Percentiles rank a stretch among this genome's conserved stretches.
Conservation (phyloP, 2,797 vertebrate species). For the Pseudomugil tenellus region DNA sequence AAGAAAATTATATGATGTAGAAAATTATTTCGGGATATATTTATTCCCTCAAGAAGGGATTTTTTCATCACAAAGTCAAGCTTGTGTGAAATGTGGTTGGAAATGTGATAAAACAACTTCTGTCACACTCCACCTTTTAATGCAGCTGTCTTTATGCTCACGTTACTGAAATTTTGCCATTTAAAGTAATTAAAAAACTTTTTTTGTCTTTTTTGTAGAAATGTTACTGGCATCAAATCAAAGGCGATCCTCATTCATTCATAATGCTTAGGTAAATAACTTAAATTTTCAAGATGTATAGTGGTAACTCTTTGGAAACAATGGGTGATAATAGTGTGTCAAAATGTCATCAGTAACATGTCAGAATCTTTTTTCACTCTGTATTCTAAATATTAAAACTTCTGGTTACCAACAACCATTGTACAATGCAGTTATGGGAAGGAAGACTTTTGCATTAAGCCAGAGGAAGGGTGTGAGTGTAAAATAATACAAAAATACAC, state of each 20-base stretch:
- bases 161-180: background rate
- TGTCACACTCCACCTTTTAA: background rate
- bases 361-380: slow-evolving; percentile 38
- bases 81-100: background rate
- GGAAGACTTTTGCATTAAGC: slow-evolving; percentile 56
- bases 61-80: background rate
- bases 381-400: slow-evolving; percentile 40
- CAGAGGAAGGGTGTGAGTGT: slow-evolving; percentile 78
- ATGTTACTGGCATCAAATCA: too few relatives aligned
- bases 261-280: background rate
- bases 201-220: background rate
- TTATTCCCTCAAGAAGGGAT: background rate
- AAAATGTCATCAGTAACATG: slow-evolving; percentile 8
- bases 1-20: too few relatives aligned
- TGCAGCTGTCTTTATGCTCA: background rate
- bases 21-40: background rate
- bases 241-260: background rate
- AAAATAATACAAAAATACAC: slow-evolving; percentile 78
- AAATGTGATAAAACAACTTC: too few relatives aligned
- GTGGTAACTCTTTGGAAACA: background rate
- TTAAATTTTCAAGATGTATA: background rate
- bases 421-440: slow-evolving; percentile 47
- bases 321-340: background rate
- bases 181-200: background rate
- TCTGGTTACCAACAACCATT: slow-evolving; percentile 50